These are phyloP conservation scores for Branchipolynoe longqiensis DNA, from an alignment of 2,888 invertebrate genomes.

Conservation along the genomic window DNA sequence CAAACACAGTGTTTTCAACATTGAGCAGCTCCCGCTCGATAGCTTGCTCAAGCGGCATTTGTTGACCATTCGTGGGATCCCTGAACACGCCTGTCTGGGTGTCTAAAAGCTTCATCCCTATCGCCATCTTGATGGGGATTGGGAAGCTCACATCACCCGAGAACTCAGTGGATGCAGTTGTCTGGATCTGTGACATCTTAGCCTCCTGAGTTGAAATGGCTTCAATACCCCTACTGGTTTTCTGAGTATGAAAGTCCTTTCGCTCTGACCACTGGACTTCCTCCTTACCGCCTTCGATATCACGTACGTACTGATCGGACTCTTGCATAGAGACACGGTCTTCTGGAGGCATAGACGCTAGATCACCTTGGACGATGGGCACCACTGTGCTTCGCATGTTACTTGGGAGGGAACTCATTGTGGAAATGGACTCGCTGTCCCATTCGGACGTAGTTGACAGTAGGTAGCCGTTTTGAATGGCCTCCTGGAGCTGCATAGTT, in stretches of 20 bases:
- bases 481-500: constrained; percentile 72
- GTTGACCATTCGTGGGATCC: constrained; percentile 89
- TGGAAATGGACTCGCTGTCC: constrained; percentile 31
- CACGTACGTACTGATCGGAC: constrained; percentile 64
- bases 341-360: constrained; percentile 15
- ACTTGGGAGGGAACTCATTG: constrained; percentile 23
- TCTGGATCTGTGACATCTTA: constrained; percentile 61
- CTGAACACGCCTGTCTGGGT: constrained; percentile 85
- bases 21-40: constrained; percentile 83
- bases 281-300: constrained; percentile 67
- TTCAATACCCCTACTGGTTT: constrained; percentile 66
- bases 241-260: constrained; percentile 64
- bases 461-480: constrained; percentile 66
- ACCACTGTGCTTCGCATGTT: constrained; percentile 12
- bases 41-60: constrained; percentile 92
- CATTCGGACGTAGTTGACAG: constrained; percentile 38
- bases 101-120: constrained; percentile 89
- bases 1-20: constrained; percentile 61
- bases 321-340: constrained; percentile 64
- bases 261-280: constrained; percentile 60
- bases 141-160: constrained; percentile 67
- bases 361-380: constrained; percentile 2
- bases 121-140: constrained; percentile 89
- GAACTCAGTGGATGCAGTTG: constrained; percentile 59
- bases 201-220: constrained; percentile 65